Conservation (phyloP, 2,888 invertebrate genomes). For the Patella caerulea region DNA sequence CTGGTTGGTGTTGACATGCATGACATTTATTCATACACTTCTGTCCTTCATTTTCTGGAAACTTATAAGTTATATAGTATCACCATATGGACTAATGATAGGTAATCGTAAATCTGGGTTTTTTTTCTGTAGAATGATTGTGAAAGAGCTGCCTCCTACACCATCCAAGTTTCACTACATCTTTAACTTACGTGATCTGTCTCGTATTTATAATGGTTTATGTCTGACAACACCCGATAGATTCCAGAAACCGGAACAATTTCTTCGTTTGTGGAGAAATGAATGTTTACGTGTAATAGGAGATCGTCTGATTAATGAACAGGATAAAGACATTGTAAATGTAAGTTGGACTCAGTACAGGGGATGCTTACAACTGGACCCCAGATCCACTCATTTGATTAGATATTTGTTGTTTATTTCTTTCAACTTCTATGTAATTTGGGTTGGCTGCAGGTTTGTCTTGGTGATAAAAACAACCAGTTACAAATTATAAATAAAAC, state of each 20-base stretch:
- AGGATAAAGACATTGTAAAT: slow-evolving; percentile 71
- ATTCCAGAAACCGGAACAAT: slow-evolving; percentile 79
- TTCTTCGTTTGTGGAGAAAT: slow-evolving; percentile 91
- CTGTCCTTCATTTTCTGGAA: not conserved
- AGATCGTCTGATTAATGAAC: slow-evolving; percentile 84
- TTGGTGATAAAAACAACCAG: too few species aligned
- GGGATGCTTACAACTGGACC: too few species aligned
- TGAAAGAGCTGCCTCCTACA: slow-evolving; percentile 87
- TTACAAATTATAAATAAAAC: too few species aligned
- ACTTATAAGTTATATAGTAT: too few species aligned
- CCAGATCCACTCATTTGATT: too few species aligned
- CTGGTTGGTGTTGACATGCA: not conserved
- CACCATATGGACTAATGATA: too few species aligned
- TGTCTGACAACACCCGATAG: slow-evolving; percentile 82
- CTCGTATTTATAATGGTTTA: slow-evolving; percentile 86
- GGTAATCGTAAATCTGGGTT: not conserved
- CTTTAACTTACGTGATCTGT: slow-evolving; percentile 92
- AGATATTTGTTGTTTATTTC: too few species aligned
- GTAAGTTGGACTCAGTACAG: slow-evolving; percentile 40
- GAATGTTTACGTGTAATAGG: slow-evolving; percentile 90
- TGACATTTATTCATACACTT: not conserved
- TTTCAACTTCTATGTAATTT: too few species aligned
- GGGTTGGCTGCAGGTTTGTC: too few species aligned
- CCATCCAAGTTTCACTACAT: slow-evolving; percentile 96
- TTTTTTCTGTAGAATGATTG: slow-evolving; percentile 73